Base-by-base conservation (phyloP, 2,113 vertebrate genomes). In the Ophthalmolycus amberensis region DNA sequence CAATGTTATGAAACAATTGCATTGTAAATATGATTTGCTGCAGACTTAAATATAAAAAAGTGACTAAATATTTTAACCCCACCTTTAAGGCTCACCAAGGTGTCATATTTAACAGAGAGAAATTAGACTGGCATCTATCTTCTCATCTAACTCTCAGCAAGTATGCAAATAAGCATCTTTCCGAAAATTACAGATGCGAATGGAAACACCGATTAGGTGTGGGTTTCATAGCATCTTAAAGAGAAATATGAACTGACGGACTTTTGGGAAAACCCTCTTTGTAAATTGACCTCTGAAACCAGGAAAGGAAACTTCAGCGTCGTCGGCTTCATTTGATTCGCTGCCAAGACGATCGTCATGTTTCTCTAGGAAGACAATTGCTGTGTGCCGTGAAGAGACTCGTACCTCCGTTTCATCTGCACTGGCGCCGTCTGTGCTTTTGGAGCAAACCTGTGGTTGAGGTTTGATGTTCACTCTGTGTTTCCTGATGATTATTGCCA, bases 331-430 rank as follows among this genome's bases (percentile, higher is more conserved):
- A 25, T 25, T 54, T 32, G 6, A 37, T 56, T 65, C 18, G n/a
- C 18, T 75, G 16, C 74, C 46, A 46, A 16, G 2, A 46, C 10
- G 27, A 29, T 27, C 4, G 3, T 25, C 42, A 27, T 14, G 9
- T 34, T 37, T 37, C 22, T 70, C 37, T 16, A 11, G 14, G 62
- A 54, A 71, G 65, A 29, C 60, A 46, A 6, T 46, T 46, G 11
- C 15, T 27, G 16, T 54, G 16, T 54, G 54, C 37, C 34, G 38
- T 65, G 3, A 37, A 20, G n/a, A 71, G 22, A 70, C 58, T 46
- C 76, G 2, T 83, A 89, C 87, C 85, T 89, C 16, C 50, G 15
- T 52, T 42, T 46, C 18, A 37, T 56, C 32, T 22, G 16, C 60
- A 54, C 20, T 37, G 52, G n/a, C 0, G 1, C 14, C 0, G 4